These are phyloP conservation scores for Amblyjoppa fuscipennis DNA, from an alignment of 2,888 invertebrate species.

Conservation along the genomic window DNA sequence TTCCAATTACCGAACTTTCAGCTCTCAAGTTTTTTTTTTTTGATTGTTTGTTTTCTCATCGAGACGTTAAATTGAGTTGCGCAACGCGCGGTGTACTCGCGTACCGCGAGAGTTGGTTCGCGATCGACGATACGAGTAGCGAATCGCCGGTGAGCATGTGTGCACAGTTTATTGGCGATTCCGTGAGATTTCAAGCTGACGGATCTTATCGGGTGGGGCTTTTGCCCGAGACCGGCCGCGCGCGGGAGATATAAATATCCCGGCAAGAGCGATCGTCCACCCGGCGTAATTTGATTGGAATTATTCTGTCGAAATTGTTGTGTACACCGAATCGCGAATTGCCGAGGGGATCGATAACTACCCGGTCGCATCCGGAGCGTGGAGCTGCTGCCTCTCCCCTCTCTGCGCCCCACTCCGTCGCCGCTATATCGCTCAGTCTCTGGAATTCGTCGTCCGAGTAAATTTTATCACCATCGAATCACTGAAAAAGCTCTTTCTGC, in stretches of 20 bases:
- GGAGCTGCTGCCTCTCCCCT: constrained; percentile 1
- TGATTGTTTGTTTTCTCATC: background rate
- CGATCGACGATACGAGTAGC: background rate
- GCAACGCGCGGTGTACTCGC: background rate
- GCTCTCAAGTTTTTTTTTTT: background rate
- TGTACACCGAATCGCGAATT: constrained; percentile 45
- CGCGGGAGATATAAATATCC: constrained; percentile 37
- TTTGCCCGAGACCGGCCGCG: constrained; percentile 10
- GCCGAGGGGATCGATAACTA: constrained; percentile 51
- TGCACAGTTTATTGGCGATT: background rate
- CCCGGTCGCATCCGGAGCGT: constrained; percentile 44
- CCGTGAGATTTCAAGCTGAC: constrained; percentile 6
- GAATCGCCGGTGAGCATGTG: background rate
- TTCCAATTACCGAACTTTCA: background rate
- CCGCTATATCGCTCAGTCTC: background rate
- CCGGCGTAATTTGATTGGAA: constrained; percentile 54
- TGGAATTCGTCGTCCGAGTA: constrained; percentile 11
- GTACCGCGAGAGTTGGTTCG: background rate
- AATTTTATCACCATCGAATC: constrained; percentile 27
- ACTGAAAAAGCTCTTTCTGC: constrained; percentile 5
- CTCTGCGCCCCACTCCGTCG: background rate
- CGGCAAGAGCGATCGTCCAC: constrained; percentile 18
- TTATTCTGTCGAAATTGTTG: constrained; percentile 61
- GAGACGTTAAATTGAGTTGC: background rate
- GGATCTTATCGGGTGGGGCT: constrained; percentile 23